Percentiles rank a stretch among this genome's conserved stretches.
Conservation (phyloP, 2,888 invertebrate genomes). For the Cremastinae sp. region DNA sequence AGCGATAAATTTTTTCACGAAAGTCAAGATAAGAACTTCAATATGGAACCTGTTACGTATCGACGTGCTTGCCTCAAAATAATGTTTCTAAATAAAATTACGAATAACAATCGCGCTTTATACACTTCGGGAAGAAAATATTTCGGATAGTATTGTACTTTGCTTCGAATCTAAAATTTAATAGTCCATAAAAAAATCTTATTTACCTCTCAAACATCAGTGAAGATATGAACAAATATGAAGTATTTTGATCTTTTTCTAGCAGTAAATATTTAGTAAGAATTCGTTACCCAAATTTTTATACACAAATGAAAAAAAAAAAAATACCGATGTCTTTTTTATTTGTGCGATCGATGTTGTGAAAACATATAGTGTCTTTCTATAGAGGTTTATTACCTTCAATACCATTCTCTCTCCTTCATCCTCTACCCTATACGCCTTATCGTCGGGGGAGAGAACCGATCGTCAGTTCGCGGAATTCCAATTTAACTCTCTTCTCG, state of each 20-base stretch:
- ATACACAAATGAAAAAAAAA: too few relatives aligned
- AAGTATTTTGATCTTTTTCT: too few relatives aligned
- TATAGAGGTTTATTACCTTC: conserved; percentile 43
- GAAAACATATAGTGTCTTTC: conserved; percentile 45
- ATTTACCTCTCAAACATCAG: too few relatives aligned
- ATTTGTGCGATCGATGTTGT: background rate
- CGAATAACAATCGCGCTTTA: background rate
- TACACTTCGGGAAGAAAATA: background rate
- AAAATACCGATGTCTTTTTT: too few relatives aligned
- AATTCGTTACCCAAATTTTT: too few relatives aligned
- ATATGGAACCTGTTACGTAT: conserved; percentile 29
- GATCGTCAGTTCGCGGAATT: conserved; percentile 75
- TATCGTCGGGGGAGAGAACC: conserved; percentile 56
- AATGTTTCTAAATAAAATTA: conserved; percentile 10
- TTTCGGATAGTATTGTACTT: too few relatives aligned
- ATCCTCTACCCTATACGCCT: conserved; percentile 56
- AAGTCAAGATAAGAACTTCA: conserved; percentile 34
- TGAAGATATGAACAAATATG: too few relatives aligned
- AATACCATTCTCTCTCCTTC: conserved; percentile 38
- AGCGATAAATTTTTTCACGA: conserved; percentile 47
- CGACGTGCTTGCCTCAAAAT: conserved; percentile 18
- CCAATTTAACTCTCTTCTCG: conserved; percentile 72
- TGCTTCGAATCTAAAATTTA: too few relatives aligned
- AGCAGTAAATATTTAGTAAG: too few relatives aligned
- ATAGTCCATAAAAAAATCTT: too few relatives aligned